phyloP scores from a whole-genome alignment of 1,140 invertebrate species.

The Odontomachus brunneus region DNA sequence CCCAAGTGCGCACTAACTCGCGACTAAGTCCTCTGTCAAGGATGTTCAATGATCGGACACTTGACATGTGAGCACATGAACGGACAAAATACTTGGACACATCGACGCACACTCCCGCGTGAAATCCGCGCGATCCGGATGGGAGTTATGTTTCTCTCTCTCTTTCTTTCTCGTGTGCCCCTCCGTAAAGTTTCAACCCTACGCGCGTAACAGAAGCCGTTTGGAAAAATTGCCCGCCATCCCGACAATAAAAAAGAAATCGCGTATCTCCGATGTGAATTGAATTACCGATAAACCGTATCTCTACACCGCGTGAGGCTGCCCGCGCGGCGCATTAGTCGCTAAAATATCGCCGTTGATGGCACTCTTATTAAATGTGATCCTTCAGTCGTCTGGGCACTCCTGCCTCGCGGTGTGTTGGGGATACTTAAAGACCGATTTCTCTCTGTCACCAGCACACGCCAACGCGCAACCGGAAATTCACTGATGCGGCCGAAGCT shows the following conservation, averaged over 20 bases:
- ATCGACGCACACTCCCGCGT: neutral
- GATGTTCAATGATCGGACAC: slow-evolving; percentile 4
- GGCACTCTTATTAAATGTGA: neutral
- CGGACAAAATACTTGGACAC: neutral
- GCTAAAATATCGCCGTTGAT: neutral
- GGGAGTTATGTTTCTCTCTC: no score
- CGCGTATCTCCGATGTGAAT: neutral
- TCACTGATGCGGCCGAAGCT: slow-evolving; percentile 26
- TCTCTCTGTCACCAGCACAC: slow-evolving; percentile 19
- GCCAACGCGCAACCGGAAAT: neutral
- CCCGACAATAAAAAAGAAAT: neutral
- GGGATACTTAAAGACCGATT: slow-evolving; percentile 32
- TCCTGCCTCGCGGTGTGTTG: neutral
- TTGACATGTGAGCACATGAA: neutral
- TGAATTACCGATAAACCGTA: neutral
- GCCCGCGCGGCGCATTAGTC: neutral
- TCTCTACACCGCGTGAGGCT: neutral
- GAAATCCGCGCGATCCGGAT: neutral
- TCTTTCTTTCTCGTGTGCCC: no score
- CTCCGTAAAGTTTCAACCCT: no score
- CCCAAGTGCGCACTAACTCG: slow-evolving; percentile 27
- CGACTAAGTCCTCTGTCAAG: slow-evolving; percentile 23
- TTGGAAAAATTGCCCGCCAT: neutral
- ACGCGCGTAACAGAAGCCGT: neutral
- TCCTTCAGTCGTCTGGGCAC: neutral